Evolutionary conservation across 2,797 vertebrate species (phyloP).

Genomic region (Eremophila alpestris): DNA sequence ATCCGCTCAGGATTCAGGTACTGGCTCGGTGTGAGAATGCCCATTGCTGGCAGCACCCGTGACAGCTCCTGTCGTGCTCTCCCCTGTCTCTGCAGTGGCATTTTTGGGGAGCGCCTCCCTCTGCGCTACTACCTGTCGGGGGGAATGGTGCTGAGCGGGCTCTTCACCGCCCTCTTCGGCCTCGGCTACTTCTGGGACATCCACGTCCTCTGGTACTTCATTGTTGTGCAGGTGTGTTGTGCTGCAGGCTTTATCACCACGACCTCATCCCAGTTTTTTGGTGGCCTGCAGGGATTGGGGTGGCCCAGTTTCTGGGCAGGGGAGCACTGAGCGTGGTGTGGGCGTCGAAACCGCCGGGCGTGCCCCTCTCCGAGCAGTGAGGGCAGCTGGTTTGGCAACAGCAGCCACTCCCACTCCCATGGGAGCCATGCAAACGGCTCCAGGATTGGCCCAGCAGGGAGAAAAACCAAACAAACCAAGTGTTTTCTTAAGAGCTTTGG

Average conservation of each 20-base stretch:
- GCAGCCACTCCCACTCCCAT: not conserved
- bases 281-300: not conserved
- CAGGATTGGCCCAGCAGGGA: not conserved
- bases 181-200: slow-evolving; percentile 93
- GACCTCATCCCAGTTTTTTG: rapidly evolving
- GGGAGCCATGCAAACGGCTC: rapidly evolving
- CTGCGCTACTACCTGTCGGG: slow-evolving; percentile 90
- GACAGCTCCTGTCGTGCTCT: not conserved
- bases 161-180: slow-evolving; percentile 91
- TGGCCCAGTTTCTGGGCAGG: not conserved
- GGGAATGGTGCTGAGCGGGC: slow-evolving; percentile 91
- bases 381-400: not conserved
- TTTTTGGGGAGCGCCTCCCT: slow-evolving; percentile 94
- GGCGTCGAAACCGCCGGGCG: not conserved
- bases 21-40: rapidly evolving
- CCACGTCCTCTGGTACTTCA: slow-evolving; percentile 90
- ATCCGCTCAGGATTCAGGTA: rapidly evolving
- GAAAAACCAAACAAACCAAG: not conserved
- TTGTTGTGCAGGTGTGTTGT: slow-evolving; percentile 86
- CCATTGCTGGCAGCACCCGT: rapidly evolving
- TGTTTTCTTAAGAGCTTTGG: not conserved
- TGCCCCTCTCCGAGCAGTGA: rapidly evolving
- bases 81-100: slow-evolving; percentile 79
- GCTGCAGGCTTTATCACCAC: rapidly evolving
- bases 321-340: not conserved